These are phyloP conservation scores for Tympanuchus pallidicinctus DNA, from an alignment of 2,113 vertebrate species.

Conservation along the genomic window DNA sequence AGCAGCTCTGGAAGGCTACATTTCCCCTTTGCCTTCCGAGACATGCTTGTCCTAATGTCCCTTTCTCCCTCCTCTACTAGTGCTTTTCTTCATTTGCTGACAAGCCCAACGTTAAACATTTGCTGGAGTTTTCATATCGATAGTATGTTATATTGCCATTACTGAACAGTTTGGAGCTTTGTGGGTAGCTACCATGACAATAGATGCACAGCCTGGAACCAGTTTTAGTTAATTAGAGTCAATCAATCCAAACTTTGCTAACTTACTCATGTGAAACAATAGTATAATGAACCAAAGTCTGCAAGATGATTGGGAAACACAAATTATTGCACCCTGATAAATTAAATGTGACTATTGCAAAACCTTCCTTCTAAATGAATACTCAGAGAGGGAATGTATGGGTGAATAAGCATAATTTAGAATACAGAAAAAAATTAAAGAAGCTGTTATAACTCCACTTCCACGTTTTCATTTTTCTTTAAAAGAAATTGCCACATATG, in stretches of 20 bases:
- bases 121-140: conserved; percentile 94
- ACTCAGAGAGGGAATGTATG: conserved; percentile 75
- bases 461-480: conserved; percentile 61
- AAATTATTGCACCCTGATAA: conserved; percentile 96
- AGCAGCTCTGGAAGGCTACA: background rate
- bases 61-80: conserved; percentile 20
- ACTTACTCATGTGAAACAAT: conserved; percentile 99
- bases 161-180: conserved; percentile 85
- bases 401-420: conserved; percentile 83
- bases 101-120: conserved; percentile 87
- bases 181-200: conserved; percentile 99
- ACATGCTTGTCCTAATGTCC: conserved; percentile 38
- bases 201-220: conserved; percentile 99
- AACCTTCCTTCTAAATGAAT: conserved; percentile 82
- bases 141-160: conserved; percentile 91
- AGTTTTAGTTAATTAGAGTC: conserved; percentile 99
- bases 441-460: conserved; percentile 59
- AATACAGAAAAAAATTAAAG: conserved; percentile 74
- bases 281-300: conserved; percentile 99
- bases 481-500: conserved; percentile 15
- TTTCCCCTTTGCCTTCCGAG: conserved; percentile 21
- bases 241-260: conserved; percentile 99
- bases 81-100: conserved; percentile 71
- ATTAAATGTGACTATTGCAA: conserved; percentile 88
- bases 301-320: conserved; percentile 99